A percentile compares a stretch with the other conserved stretches of the same genome.
Conservation (phyloP, 1,140 invertebrate genomes). For the Formica exsecta region DNA sequence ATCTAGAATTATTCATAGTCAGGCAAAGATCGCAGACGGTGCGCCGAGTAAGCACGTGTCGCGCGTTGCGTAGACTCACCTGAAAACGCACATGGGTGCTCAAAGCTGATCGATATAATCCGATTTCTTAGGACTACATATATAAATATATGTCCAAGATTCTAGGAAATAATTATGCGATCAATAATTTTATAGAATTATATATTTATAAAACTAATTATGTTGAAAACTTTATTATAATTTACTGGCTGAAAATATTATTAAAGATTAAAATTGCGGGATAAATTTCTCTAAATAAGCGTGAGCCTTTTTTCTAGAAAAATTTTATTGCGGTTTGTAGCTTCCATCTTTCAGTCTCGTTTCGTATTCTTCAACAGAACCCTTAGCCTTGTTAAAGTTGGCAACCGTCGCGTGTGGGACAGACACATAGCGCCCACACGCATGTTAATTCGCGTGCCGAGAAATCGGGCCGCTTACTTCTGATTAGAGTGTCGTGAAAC, state of each 20-base stretch:
- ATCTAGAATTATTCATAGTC: constrained; percentile 64
- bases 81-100: constrained; percentile 49
- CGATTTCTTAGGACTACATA: too few species aligned
- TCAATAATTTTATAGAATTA: not conserved
- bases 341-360: not conserved
- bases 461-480: constrained; percentile 60
- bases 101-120: not conserved
- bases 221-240: not conserved
- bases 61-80: constrained; percentile 15
- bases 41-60: constrained; percentile 28
- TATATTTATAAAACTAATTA: not conserved
- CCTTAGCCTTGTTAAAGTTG: constrained; percentile 31
- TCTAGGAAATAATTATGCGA: not conserved
- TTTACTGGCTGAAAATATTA: not conserved
- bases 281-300: not conserved
- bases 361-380: not conserved
- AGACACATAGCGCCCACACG: constrained; percentile 19
- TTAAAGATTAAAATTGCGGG: not conserved
- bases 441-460: constrained; percentile 65
- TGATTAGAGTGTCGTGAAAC: constrained; percentile 41
- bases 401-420: constrained; percentile 28
- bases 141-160: not conserved
- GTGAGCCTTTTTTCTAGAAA: not conserved
- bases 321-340: too few species aligned
- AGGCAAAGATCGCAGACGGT: constrained; percentile 20